Conservation (phyloP, 2,888 invertebrate genomes). For the Axea sp. region DNA sequence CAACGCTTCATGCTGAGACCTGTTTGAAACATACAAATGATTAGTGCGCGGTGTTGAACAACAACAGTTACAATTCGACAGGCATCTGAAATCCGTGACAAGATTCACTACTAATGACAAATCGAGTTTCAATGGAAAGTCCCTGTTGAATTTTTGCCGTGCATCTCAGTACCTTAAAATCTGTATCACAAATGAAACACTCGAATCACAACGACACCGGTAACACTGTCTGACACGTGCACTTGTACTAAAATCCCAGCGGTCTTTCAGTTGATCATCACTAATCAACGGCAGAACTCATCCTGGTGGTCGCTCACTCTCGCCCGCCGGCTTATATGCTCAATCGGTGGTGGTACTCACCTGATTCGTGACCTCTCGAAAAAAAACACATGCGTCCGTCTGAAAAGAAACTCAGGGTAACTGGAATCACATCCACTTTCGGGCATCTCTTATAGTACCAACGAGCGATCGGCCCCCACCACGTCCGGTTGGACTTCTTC, state of each 20-base stretch:
- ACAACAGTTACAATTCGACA: no score
- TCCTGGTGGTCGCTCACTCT: constrained; percentile 9
- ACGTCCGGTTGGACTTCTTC: constrained; percentile 44
- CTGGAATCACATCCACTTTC: constrained; percentile 78
- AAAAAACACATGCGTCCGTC: constrained; percentile 67
- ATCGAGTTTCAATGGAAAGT: no score
- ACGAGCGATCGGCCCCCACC: constrained; percentile 66
- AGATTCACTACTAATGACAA: no score
- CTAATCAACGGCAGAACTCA: constrained; percentile 32
- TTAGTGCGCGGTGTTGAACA: no score
- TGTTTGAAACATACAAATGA: constrained; percentile 26
- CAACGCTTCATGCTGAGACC: constrained; percentile 66
- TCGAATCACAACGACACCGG: constrained; percentile 2
- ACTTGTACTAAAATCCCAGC: not conserved
- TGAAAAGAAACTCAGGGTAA: constrained; percentile 78
- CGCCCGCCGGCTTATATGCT: constrained; percentile 33
- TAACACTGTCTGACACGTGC: constrained; percentile 24
- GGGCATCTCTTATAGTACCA: constrained; percentile 78
- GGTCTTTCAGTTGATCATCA: constrained; percentile 12
- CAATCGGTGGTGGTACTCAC: constrained; percentile 57
- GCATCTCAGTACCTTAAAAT: no score
- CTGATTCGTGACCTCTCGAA: constrained; percentile 61
- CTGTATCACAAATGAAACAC: no score
- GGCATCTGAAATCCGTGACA: no score
- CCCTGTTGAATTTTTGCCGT: no score